Base-by-base conservation (phyloP, 2,113 vertebrate species). In the Oncorhynchus clarkii region DNA sequence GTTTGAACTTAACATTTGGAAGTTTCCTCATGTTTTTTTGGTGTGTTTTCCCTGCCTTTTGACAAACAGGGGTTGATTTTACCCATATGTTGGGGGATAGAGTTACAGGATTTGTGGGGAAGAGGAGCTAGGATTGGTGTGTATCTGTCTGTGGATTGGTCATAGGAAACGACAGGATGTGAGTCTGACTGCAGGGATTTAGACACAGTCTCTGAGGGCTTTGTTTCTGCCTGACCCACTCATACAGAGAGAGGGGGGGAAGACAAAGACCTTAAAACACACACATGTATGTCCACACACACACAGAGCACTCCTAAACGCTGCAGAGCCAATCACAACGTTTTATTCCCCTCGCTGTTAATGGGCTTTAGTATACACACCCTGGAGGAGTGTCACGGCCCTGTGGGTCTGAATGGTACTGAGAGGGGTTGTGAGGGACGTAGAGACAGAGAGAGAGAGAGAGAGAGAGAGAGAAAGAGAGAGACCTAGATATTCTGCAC, bases 91-190 rank as follows among this genome's bases (percentile, higher is more conserved):
- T 70, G 77, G 27, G 22, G 78, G 80, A 31, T 72, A 68, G 73
- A 64, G 69, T 83, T 88, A 82, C 76, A 81, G 54, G 62, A 70
- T 81, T 74, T 82, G 70, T 62, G 49, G 26, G 34, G 60, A 79
- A 51, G 66, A 7, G 27, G 66, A 80, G 26, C 48, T 48, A 69
- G 62, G 68, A 80, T 57, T 79, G 75, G 76, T 67, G 65, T 5
- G 59, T n/a, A 5, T 62, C 5, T 60, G 20, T 18, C 5, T 11
- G 18, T 62, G 5, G 59, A 16, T 62, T 79, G 64, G 24, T 71
- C 54, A 27, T 66, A 84, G 80, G 75, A 87, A 78, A 87, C 82
- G 81, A 82, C 85, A 77, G 22, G 65, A 80, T 82, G 74, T n/a
- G 73, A 80, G 74, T 73, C 48, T 82, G 78, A 67, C 74, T 77